Conservation (phyloP, 2,113 vertebrate species). For the Scopus umbretta region DNA sequence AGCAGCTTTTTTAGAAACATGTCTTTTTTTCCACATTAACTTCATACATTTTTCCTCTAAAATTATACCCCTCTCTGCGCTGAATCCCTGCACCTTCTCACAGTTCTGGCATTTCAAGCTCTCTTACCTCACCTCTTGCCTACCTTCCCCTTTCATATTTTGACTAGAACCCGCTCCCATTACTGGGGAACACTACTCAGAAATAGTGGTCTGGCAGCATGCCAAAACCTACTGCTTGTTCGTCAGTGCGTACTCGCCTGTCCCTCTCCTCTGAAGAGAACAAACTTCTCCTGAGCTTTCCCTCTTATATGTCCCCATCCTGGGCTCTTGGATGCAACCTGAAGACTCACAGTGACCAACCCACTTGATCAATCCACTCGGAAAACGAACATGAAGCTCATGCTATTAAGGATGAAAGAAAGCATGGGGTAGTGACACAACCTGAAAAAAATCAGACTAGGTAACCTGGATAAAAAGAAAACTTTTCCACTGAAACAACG, state of each 20-base stretch:
- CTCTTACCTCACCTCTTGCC: not conserved
- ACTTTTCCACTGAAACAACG: not conserved
- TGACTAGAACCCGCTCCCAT: not conserved
- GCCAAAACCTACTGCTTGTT: not conserved
- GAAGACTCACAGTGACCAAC: accelerated
- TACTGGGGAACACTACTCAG: not conserved
- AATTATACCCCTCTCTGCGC: not conserved
- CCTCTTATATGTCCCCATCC: no score
- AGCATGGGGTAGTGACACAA: not conserved
- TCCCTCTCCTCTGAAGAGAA: not conserved
- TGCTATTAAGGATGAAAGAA: not conserved
- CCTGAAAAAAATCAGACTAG: not conserved
- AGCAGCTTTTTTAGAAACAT: not conserved
- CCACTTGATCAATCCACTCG: not conserved
- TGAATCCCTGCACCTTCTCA: not conserved
- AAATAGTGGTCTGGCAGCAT: not conserved
- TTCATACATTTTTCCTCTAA: not conserved
- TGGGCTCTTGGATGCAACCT: not conserved
- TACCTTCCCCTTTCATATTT: not conserved
- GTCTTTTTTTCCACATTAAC: not conserved
- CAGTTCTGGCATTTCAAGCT: not conserved
- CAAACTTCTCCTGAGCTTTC: not conserved
- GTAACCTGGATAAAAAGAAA: not conserved
- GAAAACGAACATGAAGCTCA: not conserved
- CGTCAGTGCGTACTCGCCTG: not conserved